Percentiles rank a stretch among this genome's conserved stretches.
These are phyloP conservation scores for Antennarius striatus DNA, from an alignment of 2,113 vertebrate species.

Conservation along the genomic window DNA sequence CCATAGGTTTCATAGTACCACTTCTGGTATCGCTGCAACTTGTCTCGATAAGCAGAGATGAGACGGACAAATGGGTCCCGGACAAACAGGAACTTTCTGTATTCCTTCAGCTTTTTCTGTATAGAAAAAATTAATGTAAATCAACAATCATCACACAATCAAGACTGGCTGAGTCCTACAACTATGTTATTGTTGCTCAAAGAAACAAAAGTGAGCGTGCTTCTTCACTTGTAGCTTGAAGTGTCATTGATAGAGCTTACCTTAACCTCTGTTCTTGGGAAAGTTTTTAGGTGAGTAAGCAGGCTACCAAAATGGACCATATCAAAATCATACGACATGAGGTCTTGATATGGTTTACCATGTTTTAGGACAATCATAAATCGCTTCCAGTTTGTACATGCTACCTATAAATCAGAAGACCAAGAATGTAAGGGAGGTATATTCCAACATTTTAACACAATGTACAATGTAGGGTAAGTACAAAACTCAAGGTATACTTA, in stretches of 20 bases:
- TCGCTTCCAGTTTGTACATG: conserved; percentile 51
- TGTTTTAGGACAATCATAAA: conserved; percentile 23
- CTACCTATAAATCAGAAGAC: conserved; percentile 40
- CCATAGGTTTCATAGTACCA: not conserved
- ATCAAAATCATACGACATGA: not conserved
- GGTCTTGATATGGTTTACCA: conserved; percentile 31
- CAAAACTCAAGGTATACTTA: too few species aligned
- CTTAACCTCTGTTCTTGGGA: conserved; percentile 19
- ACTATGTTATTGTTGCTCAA: too few species aligned
- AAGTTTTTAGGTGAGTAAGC: not conserved
- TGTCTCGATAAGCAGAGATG: conserved; percentile 47
- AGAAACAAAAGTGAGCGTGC: too few species aligned
- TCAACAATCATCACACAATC: not conserved
- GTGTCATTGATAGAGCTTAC: conserved; percentile 18
- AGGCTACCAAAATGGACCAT: accelerated
- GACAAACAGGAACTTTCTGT: conserved; percentile 60
- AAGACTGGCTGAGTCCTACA: not conserved
- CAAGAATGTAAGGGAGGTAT: not conserved
- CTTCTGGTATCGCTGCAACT: not conserved
- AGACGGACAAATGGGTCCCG: conserved; percentile 15
- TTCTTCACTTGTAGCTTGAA: too few species aligned
- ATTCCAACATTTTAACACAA: too few species aligned
- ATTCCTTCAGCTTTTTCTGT: conserved; percentile 49
- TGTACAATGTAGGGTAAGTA: too few species aligned
- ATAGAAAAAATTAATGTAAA: not conserved